Base-by-base conservation (phyloP, 2,888 invertebrate species). In the Helleia helle region DNA sequence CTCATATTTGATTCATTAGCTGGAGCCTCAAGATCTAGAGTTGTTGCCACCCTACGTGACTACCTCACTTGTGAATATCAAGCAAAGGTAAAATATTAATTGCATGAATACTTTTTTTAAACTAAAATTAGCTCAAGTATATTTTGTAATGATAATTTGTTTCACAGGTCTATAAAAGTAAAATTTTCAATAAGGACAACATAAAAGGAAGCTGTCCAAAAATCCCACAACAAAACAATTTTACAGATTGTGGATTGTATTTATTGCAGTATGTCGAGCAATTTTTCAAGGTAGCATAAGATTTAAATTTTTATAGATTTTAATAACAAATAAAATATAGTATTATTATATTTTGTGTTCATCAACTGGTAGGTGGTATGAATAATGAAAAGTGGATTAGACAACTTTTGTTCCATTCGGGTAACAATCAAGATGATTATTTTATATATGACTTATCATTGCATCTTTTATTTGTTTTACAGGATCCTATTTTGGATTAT, bases 151-250 rank as follows among this genome's bases (percentile, higher is more conserved):
- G 37, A 29, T 36, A 31, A 15, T 30, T 44, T 26, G 4, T 41
- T 26, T 45, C 39, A 51, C 70, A 86, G 81, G 72, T 88, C 41
- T 87, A 87, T n/a, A 72, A 73, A 34, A 88, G 87, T 51, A 89
- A 90, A 62, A 71, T 88, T 36, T 96, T 94, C 66, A 91, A 90
- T 50, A 95, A 93, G 67, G 90, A 92, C 55, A 92, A 91, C 30
- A 93, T 97, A 57, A 93, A 93, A 61, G 97, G 96, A 3, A 90
- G 91, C 50, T 91, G 91, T 59, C 95, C 95, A 0, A 94, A 93
- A 81, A 95, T 96, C 49, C 99, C 99, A n/a, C 97, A 98, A 67
- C 99, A 99, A 79, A 94, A 92, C 51, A 99, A 99, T 85, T 96
- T 93, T 65, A 95, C 94, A 27, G 99, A 99, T 71, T 99, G 99